phyloP scores from a whole-genome alignment of 1,140 invertebrate genomes.

The Diplogasteroides magnus region DNA sequence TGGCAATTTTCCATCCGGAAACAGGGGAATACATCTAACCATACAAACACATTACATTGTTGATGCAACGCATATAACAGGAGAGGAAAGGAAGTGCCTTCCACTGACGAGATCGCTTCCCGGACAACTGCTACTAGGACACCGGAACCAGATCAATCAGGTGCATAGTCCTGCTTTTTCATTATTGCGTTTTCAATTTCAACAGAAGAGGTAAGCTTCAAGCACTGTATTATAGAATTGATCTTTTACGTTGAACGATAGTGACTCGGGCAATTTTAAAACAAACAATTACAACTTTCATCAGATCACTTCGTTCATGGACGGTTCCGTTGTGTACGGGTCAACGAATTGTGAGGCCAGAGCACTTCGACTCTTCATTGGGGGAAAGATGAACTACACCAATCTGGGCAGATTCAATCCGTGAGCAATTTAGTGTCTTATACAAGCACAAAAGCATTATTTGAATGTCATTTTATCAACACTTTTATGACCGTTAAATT shows the following conservation, averaged over 20 bases:
- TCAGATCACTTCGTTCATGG: constrained; percentile 72
- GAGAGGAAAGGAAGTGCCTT: constrained; percentile 65
- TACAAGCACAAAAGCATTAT: constrained; percentile 1
- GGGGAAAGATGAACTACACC: constrained; percentile 44
- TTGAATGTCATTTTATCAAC: neutral
- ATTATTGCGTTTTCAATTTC: neutral
- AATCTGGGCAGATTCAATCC: constrained; percentile 38
- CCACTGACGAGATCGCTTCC: constrained; percentile 85
- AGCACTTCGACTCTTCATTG: constrained; percentile 62
- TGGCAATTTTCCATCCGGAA: no score
- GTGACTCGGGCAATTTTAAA: no score
- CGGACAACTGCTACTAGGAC: constrained; percentile 71
- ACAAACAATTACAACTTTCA: no score
- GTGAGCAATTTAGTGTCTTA: constrained; percentile 11
- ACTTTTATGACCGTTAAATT: neutral
- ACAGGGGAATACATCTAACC: no score
- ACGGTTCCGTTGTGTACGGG: constrained; percentile 73
- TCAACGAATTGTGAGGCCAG: constrained; percentile 72
- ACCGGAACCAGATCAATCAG: constrained; percentile 60
- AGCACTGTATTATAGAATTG: no score
- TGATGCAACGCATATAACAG: no score
- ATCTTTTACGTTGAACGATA: no score
- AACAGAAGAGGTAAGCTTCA: neutral
- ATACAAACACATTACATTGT: no score
- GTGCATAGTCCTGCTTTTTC: constrained; percentile 9